Evolutionary conservation across 2,888 invertebrate genomes (phyloP).

Genomic region (Brassicogethes aeneus): DNA sequence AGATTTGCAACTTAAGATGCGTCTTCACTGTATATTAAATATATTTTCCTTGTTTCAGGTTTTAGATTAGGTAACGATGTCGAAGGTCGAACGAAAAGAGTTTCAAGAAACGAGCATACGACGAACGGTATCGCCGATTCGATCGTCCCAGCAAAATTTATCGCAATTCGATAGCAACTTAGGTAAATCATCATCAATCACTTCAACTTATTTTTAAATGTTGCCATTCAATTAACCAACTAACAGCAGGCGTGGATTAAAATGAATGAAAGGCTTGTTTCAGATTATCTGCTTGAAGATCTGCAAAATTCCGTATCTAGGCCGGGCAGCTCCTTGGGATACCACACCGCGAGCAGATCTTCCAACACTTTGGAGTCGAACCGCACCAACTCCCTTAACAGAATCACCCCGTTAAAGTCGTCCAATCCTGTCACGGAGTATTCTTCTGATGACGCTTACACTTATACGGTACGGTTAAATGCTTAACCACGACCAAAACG

Average conservation of each 20-base stretch:
- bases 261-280: too few relatives aligned
- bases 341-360: slow-evolving; percentile 22
- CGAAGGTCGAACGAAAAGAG: slow-evolving; percentile 38
- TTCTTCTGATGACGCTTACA: slow-evolving; percentile 37
- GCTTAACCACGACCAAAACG: too few relatives aligned
- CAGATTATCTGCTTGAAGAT: slow-evolving; percentile 39
- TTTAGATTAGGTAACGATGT: slow-evolving; percentile 24
- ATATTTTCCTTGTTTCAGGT: neutral
- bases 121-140: slow-evolving; percentile 33
- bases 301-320: slow-evolving; percentile 39
- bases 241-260: too few relatives aligned
- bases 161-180: slow-evolving; percentile 38
- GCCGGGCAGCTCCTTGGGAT: slow-evolving; percentile 34
- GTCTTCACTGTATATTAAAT: too few relatives aligned
- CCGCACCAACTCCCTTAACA: slow-evolving; percentile 31
- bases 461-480: slow-evolving; percentile 36
- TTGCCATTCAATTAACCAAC: too few relatives aligned
- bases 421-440: slow-evolving; percentile 38
- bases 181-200: too few relatives aligned
- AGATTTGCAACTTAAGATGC: too few relatives aligned
- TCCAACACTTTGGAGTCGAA: slow-evolving; percentile 21
- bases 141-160: slow-evolving; percentile 33
- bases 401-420: slow-evolving; percentile 31
- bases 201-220: too few relatives aligned
- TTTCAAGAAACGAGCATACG: slow-evolving; percentile 36